A percentile compares a stretch with the other conserved stretches of the same genome.
Evolutionary conservation across 2,113 vertebrate genomes (phyloP).

Genomic region (Ranitomeya variabilis): DNA sequence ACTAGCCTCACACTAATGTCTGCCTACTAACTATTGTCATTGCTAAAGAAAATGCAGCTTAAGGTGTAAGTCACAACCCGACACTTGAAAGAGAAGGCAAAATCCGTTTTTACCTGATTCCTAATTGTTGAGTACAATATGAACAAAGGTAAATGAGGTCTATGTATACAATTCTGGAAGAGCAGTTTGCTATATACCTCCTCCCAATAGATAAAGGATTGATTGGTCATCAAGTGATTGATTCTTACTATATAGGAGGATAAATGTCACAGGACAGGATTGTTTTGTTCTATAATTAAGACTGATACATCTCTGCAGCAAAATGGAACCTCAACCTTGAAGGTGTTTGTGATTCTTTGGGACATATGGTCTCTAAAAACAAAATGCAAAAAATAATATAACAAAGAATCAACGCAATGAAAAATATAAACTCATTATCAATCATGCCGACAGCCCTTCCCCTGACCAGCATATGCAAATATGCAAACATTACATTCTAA

Average conservation of each 20-base stretch:
- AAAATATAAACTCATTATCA: no score
- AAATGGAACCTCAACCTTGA: not conserved
- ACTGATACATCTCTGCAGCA: not conserved
- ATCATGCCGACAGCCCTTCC: no score
- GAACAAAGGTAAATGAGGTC: no score
- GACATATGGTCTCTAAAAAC: not conserved
- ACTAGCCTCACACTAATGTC: not conserved
- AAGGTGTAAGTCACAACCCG: not conserved
- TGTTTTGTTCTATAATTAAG: not conserved
- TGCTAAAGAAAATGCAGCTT: not conserved
- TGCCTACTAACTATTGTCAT: not conserved
- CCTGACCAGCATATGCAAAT: not conserved
- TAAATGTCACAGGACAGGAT: not conserved
- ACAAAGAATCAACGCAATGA: no score
- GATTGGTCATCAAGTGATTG: not conserved
- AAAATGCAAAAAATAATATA: not conserved
- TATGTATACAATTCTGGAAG: not conserved
- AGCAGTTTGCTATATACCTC: not conserved
- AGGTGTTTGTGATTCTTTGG: not conserved
- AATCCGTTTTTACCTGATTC: not conserved
- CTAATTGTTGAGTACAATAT: not conserved
- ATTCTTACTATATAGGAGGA: not conserved
- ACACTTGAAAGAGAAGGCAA: not conserved
- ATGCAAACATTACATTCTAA: not conserved
- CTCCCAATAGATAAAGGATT: not conserved